phyloP scores from a whole-genome alignment of 2,797 vertebrate species.

The Cottoperca gobio region DNA sequence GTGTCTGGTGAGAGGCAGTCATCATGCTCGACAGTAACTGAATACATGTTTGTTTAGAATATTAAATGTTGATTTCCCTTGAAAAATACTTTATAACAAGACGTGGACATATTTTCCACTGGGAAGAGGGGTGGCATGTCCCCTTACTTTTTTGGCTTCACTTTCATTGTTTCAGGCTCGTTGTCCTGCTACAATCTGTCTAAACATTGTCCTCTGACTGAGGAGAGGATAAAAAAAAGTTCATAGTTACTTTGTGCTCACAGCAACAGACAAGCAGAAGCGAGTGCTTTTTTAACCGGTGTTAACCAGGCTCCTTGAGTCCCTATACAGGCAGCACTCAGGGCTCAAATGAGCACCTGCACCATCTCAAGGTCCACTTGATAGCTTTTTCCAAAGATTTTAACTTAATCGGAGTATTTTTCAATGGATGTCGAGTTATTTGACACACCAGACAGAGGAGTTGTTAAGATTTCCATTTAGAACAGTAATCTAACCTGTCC shows the following conservation, averaged over 20 bases:
- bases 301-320: neutral
- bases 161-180: neutral
- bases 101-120: neutral
- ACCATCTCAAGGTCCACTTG: neutral
- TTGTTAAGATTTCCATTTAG: slow-evolving; percentile 1
- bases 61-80: neutral
- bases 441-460: neutral
- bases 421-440: neutral
- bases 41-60: neutral
- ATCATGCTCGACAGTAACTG: neutral
- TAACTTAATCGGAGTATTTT: neutral
- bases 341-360: neutral
- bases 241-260: neutral
- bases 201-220: neutral
- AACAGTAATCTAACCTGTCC: neutral
- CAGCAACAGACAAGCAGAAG: neutral
- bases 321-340: neutral
- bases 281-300: neutral
- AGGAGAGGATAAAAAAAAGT: slow-evolving; percentile 1
- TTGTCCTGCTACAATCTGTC: neutral
- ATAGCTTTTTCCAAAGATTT: neutral
- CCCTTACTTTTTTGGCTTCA: neutral
- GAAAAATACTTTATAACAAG: neutral
- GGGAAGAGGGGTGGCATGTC: neutral
- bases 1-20: neutral